phyloP scores from a whole-genome alignment of 2,888 invertebrate genomes.

The Melinaea marsaeus region DNA sequence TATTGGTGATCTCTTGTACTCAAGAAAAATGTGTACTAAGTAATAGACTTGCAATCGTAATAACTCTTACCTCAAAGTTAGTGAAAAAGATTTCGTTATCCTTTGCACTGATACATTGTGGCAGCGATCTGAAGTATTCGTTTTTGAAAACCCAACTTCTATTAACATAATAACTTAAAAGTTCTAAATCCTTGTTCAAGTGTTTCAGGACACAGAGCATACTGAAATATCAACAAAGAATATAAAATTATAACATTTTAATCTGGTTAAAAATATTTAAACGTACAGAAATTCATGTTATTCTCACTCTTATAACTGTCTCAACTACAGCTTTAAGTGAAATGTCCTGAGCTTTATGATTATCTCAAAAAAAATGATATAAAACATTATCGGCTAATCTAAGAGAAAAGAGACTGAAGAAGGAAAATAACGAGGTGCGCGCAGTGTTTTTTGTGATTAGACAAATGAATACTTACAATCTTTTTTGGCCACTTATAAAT shows the following conservation, averaged over 20 bases:
- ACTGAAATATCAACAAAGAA: not conserved
- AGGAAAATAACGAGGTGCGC: no score
- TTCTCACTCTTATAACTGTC: no score
- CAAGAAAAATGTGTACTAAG: no score
- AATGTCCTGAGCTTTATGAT: no score
- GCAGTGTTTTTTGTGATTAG: not conserved
- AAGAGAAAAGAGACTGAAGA: no score
- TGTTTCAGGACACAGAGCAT: conserved; percentile 41
- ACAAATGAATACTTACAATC: conserved; percentile 78
- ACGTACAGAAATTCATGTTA: no score
- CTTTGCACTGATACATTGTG: conserved; percentile 13
- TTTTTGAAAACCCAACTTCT: conserved; percentile 29
- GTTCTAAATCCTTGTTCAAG: conserved; percentile 13
- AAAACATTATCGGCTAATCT: no score
- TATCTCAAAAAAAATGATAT: no score
- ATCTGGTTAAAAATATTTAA: not conserved
- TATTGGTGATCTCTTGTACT: no score
- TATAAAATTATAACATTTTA: not conserved
- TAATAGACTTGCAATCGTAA: no score
- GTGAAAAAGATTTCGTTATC: conserved; percentile 29
- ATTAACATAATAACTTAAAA: conserved; percentile 38
- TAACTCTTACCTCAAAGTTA: conserved; percentile 20
- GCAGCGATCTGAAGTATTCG: conserved; percentile 23
- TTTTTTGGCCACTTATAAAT: conserved; percentile 79
- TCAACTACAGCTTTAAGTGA: no score